Conservation (phyloP, 1,140 invertebrate genomes). For the Camponotus vicinus region DNA sequence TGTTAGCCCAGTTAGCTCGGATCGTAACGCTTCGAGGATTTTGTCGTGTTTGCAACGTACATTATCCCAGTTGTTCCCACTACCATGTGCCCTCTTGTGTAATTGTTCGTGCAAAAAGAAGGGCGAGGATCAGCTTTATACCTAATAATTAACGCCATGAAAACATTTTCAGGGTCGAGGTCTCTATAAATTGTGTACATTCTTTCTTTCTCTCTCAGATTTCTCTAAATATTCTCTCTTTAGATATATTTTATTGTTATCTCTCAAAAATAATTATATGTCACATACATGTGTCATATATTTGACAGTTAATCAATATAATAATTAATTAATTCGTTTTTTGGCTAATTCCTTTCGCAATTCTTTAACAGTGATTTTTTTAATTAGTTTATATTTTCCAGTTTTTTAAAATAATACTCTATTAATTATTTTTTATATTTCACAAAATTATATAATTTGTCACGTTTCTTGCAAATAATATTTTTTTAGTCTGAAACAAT, state of each 20-base stretch:
- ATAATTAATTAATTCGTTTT: background rate
- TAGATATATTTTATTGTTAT: background rate
- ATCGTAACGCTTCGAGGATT: constrained; percentile 78
- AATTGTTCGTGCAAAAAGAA: constrained; percentile 55
- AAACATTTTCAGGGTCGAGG: constrained; percentile 37
- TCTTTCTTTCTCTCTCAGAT: background rate
- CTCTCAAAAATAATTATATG: background rate
- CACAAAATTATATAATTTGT: background rate
- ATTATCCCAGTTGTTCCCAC: constrained; percentile 61
- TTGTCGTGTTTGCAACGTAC: constrained; percentile 72
- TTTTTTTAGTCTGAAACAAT: background rate
- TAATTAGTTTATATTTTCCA: background rate
- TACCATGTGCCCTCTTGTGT: constrained; percentile 8
- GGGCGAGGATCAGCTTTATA: constrained; percentile 12
- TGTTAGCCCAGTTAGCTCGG: constrained; percentile 77
- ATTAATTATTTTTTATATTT: background rate
- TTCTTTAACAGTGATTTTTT: background rate
- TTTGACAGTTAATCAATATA: background rate
- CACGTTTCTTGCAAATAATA: background rate
- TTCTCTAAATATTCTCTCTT: background rate
- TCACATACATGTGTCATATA: too few relatives aligned
- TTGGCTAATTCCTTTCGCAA: too few relatives aligned
- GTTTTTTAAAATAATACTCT: too few relatives aligned
- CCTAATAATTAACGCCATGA: constrained; percentile 41
- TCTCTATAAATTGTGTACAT: background rate